A percentile compares a stretch with the other conserved stretches of the same genome.
Conservation (phyloP, 2,888 invertebrate species). For the Leuctra nigra region DNA sequence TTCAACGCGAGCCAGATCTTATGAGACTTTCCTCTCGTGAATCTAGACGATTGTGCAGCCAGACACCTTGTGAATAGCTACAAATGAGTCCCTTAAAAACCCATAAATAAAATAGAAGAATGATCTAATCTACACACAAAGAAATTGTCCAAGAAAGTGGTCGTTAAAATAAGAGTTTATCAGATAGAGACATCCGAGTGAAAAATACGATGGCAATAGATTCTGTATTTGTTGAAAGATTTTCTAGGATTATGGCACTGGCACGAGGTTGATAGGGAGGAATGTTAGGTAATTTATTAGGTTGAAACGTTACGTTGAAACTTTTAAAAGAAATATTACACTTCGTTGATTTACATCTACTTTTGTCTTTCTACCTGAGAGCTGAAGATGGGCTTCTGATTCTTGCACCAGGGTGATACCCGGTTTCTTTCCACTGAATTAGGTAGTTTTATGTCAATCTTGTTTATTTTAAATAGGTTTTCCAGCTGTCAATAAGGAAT, state of each 20-base stretch:
- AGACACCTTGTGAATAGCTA: too few species aligned
- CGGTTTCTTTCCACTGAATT: conserved; percentile 3
- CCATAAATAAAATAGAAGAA: not conserved
- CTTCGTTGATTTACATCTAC: conserved; percentile 9
- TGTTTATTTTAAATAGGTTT: conserved; percentile 11
- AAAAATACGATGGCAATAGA: not conserved
- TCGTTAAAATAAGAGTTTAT: conserved; percentile 15
- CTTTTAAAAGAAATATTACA: conserved; percentile 6
- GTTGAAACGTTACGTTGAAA: not conserved
- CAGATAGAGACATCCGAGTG: conserved; percentile 13
- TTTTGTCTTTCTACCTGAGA: conserved; percentile 7
- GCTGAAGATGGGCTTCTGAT: not conserved
- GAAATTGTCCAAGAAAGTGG: conserved; percentile 2
- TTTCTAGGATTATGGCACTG: not conserved
- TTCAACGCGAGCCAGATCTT: too few species aligned
- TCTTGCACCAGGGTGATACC: not conserved
- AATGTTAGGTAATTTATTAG: conserved; percentile 11
- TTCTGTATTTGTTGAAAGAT: not conserved
- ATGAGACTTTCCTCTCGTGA: too few species aligned
- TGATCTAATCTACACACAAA: conserved; percentile 13
- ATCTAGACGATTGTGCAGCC: too few species aligned
- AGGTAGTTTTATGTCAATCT: not conserved
- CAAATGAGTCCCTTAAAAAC: conserved; percentile 19
- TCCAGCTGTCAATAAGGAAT: conserved; percentile 3
- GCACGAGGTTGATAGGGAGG: conserved; percentile 1